phyloP scores from a whole-genome alignment of 2,113 vertebrate species.

The Podarcis raffonei region DNA sequence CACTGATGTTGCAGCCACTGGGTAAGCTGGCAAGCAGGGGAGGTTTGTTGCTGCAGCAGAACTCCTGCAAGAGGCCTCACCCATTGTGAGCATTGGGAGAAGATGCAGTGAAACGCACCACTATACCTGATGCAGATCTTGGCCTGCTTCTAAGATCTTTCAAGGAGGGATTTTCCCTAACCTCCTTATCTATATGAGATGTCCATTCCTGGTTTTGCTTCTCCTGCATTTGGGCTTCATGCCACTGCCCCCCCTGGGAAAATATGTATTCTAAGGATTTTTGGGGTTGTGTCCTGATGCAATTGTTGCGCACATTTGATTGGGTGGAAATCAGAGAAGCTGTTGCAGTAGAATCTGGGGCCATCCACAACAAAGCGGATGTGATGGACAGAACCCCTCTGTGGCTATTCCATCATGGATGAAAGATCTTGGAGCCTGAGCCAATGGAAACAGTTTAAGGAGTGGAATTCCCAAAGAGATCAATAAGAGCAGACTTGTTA shows the following conservation, averaged over 20 bases:
- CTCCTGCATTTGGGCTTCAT: neutral
- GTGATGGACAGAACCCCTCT: neutral
- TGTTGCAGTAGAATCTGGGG: neutral
- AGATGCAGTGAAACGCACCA: neutral
- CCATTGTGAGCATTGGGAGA: neutral
- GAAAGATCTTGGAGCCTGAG: neutral
- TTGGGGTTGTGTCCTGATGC: neutral
- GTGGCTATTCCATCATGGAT: neutral
- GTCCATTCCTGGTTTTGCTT: neutral
- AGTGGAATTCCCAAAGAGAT: neutral
- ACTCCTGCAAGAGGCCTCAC: no score
- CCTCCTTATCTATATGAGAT: neutral
- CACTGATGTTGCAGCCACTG: neutral
- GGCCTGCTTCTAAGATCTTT: neutral
- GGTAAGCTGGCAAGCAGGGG: neutral
- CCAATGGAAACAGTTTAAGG: neutral
- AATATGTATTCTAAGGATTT: neutral
- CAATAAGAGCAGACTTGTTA: neutral
- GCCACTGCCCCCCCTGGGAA: neutral
- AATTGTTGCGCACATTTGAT: neutral
- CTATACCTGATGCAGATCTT: neutral
- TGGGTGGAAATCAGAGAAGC: neutral
- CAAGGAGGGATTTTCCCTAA: neutral
- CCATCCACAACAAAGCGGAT: neutral
- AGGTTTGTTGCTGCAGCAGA: neutral